Evolutionary conservation across 2,888 invertebrate genomes (phyloP).

Genomic region (Anorthoa munda): DNA sequence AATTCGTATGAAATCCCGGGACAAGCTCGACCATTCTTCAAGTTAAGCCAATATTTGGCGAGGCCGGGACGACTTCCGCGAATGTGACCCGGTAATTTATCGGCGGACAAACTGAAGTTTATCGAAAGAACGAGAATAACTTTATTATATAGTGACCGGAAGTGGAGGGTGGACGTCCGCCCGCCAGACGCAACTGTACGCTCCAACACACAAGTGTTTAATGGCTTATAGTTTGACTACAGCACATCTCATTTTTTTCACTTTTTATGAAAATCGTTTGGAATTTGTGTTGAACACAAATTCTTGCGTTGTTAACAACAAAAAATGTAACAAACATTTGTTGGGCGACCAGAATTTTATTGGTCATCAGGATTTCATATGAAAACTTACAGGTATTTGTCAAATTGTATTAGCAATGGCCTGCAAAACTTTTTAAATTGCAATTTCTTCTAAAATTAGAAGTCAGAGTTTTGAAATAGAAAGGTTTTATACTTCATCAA

Average conservation of each 20-base stretch:
- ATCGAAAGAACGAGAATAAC: constrained; percentile 91
- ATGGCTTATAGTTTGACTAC: not conserved
- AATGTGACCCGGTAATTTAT: constrained; percentile 89
- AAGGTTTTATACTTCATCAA: too few species aligned
- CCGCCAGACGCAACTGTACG: constrained; percentile 71
- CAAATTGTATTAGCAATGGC: too few species aligned
- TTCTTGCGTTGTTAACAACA: too few species aligned
- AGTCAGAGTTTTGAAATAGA: too few species aligned
- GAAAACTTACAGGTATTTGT: too few species aligned
- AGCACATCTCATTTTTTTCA: not conserved
- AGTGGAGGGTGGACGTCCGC: constrained; percentile 76
- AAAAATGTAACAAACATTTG: too few species aligned
- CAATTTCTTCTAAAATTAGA: too few species aligned
- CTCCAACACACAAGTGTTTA: constrained; percentile 66
- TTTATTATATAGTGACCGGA: constrained; percentile 91
- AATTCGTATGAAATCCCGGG: constrained; percentile 81
- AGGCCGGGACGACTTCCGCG: constrained; percentile 80
- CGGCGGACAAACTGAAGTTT: constrained; percentile 89
- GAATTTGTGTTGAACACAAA: not conserved
- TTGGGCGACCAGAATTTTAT: too few species aligned
- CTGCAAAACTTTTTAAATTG: too few species aligned
- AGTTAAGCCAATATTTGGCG: constrained; percentile 90
- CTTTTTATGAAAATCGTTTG: not conserved
- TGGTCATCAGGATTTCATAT: too few species aligned
- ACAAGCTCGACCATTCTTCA: constrained; percentile 82